Conservation (phyloP, 2,113 vertebrate species). For the Thinocorus orbignyianus region DNA sequence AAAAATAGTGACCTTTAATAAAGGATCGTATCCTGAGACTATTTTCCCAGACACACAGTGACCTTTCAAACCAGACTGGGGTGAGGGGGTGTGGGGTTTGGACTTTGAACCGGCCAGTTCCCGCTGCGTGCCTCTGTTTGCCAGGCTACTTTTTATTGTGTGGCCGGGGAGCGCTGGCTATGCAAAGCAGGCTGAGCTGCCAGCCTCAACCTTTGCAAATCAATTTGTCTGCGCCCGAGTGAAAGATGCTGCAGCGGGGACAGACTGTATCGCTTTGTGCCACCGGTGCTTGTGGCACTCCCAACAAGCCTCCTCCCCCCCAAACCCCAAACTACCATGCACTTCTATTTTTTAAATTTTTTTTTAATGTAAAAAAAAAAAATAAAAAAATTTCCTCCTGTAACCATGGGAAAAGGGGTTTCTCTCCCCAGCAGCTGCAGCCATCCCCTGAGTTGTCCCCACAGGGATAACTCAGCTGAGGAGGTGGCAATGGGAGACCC, state of each 20-base stretch:
- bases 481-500: neutral
- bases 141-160: conserved; percentile 89
- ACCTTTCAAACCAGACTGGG: conserved; percentile 97
- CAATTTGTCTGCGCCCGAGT: conserved; percentile 93
- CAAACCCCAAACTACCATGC: neutral
- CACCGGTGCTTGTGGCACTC: conserved; percentile 76
- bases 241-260: conserved; percentile 79
- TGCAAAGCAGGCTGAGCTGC: conserved; percentile 91
- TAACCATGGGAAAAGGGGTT: neutral
- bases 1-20: conserved; percentile 98
- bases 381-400: neutral
- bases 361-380: too few species aligned
- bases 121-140: conserved; percentile 87
- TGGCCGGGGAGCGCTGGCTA: conserved; percentile 83
- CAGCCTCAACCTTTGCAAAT: conserved; percentile 96
- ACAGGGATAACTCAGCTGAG: rapidly evolving
- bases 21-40: conserved; percentile 91
- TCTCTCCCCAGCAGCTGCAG: neutral
- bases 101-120: conserved; percentile 89
- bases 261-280: conserved; percentile 81
- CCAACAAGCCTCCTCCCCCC: neutral
- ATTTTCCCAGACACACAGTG: conserved; percentile 95
- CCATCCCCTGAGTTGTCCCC: neutral
- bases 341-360: neutral
- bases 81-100: conserved; percentile 87